Base-by-base conservation (phyloP, 2,888 invertebrate species). In the Ophonus ardosiacus region DNA sequence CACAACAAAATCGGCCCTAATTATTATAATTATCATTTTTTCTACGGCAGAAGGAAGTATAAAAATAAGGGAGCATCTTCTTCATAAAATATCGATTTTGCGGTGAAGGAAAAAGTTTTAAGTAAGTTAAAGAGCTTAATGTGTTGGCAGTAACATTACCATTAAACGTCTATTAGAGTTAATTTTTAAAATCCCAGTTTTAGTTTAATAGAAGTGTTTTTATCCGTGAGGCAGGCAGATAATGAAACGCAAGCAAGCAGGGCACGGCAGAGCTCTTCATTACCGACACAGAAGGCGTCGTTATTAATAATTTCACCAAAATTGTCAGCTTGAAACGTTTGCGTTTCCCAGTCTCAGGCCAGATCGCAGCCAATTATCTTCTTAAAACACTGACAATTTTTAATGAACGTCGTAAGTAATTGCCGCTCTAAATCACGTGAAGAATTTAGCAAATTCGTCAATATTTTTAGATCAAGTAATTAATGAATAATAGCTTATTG, bases 141-240 rank as follows among this genome's bases (percentile, higher is more conserved):
- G 61, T 61, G 80, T 68, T 61, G 80, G 80, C 80, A 40, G 80
- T 61, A 80, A 80, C 80, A 80, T 59, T 61, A 80, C 59, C 80
- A 80, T 80, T 59, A 61, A 80, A 59, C 68, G 68, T 38, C 68
- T 68, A 68, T 68, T 68, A 68, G n/a, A 61, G 80, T 80, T 80
- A 80, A 80, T 80, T 80, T 80, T 80, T 80, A 57, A 61, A 80
- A 80, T 80, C 80, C 59, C 80, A 40, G 59, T 80, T 31, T 21
- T 61, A 40, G 38, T 80, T 80, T 80, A 61, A 61, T 59, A 76
- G 56, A 68, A 76, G 76, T 56, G 56, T 56, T 68, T 68, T 68
- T 68, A 68, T 51, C 76, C 43, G 43, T 6, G 74, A 24, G 17
- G 38, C 13, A 15, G n/a, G 68, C 31, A 68, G 38, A 68, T 68